Evolutionary conservation across 2,113 vertebrate genomes (phyloP).

Genomic region (Bubo bubo): DNA sequence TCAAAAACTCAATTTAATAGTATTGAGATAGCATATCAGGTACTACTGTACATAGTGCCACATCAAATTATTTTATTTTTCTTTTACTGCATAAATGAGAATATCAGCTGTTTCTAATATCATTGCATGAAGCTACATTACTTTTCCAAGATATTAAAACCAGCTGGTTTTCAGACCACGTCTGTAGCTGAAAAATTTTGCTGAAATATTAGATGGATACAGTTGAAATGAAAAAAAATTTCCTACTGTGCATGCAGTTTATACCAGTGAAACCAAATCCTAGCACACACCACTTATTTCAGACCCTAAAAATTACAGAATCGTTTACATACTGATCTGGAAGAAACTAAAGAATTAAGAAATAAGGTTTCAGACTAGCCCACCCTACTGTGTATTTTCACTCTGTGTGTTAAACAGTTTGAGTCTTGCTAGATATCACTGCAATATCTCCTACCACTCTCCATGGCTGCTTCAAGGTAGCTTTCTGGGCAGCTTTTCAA

Average conservation of each 20-base stretch:
- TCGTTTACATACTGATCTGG: neutral
- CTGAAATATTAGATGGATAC: neutral
- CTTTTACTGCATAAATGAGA: neutral
- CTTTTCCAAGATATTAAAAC: constrained; percentile 27
- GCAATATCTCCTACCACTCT: neutral
- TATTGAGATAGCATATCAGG: neutral
- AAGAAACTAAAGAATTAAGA: neutral
- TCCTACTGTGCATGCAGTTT: neutral
- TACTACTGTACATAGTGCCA: neutral
- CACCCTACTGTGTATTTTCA: neutral
- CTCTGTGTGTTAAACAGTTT: neutral
- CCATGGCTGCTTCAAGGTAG: neutral
- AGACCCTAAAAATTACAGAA: neutral
- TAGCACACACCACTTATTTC: neutral
- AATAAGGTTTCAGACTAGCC: neutral
- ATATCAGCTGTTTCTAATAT: constrained; percentile 33
- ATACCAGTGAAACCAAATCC: neutral
- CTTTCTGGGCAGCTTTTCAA: constrained; percentile 42
- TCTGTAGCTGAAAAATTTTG: neutral
- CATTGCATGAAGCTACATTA: neutral
- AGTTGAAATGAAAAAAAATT: neutral
- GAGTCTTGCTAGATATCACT: neutral
- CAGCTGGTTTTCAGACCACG: neutral
- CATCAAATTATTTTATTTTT: neutral
- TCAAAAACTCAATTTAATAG: neutral